Base-by-base conservation (phyloP, 30 jellyfish, hydroid and myxozoan genomes). In the Hydra vulgaris region DNA sequence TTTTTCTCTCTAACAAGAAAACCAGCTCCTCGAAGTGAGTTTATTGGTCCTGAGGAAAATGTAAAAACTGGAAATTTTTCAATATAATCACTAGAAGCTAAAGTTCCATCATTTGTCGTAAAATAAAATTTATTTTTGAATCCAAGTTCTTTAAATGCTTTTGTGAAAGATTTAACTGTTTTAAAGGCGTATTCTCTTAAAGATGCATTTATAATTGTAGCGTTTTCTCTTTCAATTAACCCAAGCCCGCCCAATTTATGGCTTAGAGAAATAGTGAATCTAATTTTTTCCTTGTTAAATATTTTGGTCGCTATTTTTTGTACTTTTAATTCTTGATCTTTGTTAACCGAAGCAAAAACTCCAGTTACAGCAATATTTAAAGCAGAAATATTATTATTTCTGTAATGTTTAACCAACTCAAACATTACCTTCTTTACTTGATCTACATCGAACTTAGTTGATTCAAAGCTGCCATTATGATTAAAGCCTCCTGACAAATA, bases 11-110 rank as follows among this genome's bases (percentile, higher is more conserved):
- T 78, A 16, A 92, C 73, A 24, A 86, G 56, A 71, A 24, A 77
- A 17, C 87, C 86, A 7, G 95, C 95, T 12, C 95, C 95, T 8
- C 95, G 83, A 82, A 86, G 67, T 79, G 92, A 79, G 73, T 86
- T 86, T 21, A 92, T 86, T 0, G 95, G 92, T 26, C 95, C 95
- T 27, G 95, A 86, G 0, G 95, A 86, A 71, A 86, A 86, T 72
- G 95, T 86, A 74, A 23, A 73, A 18, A 86, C 92, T 0, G 95
- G 95, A 80, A 70, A 86, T 21, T 81, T 27, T 78, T 66, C 17
- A 24, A 66, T 81, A 0, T 22, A 23, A 15, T 75, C 89, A 22
- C 94, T n/a, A n/a, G n/a, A n/a, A n/a, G n/a, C 79, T 17, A 86
- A 77, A 12, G 95, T 86, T 7, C 95, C 95, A 79, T 86, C 95